These are phyloP conservation scores for Myioborus miniatus DNA, from an alignment of 2,797 vertebrate genomes.

Conservation along the genomic window DNA sequence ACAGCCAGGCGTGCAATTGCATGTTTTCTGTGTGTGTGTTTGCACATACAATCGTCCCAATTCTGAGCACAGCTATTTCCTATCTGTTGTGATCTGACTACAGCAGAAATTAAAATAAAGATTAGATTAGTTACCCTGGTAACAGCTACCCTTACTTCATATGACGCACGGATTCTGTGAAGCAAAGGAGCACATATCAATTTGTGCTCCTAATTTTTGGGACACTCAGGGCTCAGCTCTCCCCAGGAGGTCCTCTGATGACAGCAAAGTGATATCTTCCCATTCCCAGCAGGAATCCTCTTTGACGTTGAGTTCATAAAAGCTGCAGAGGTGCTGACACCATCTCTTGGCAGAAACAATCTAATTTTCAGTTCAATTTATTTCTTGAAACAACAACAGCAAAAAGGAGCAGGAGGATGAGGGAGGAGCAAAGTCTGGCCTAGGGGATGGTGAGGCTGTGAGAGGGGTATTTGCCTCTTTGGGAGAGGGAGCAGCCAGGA, in stretches of 20 bases:
- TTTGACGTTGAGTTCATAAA: neutral
- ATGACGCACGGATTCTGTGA: slow-evolving; percentile 51
- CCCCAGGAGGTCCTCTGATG: slow-evolving; percentile 46
- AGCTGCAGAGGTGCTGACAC: slow-evolving; percentile 1
- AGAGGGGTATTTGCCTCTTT: neutral
- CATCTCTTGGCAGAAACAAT: neutral
- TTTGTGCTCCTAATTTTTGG: slow-evolving; percentile 59
- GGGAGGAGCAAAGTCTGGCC: neutral
- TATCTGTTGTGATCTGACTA: slow-evolving; percentile 39
- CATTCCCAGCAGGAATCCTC: neutral
- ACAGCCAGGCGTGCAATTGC: neutral
- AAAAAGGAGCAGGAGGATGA: neutral
- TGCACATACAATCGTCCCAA: neutral
- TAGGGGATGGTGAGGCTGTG: neutral
- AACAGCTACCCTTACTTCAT: slow-evolving; percentile 56
- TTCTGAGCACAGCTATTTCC: slow-evolving; percentile 8
- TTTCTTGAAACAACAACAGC: neutral
- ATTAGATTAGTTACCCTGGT: slow-evolving; percentile 50
- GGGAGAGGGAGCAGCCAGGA: neutral
- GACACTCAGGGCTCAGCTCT: slow-evolving; percentile 45
- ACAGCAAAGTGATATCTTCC: slow-evolving; percentile 23
- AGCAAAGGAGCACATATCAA: slow-evolving; percentile 46
- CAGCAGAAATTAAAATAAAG: slow-evolving; percentile 65
- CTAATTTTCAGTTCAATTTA: neutral
- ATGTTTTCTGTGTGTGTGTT: neutral